phyloP scores from a whole-genome alignment of 2,797 vertebrate genomes.

The Mus spretus region DNA sequence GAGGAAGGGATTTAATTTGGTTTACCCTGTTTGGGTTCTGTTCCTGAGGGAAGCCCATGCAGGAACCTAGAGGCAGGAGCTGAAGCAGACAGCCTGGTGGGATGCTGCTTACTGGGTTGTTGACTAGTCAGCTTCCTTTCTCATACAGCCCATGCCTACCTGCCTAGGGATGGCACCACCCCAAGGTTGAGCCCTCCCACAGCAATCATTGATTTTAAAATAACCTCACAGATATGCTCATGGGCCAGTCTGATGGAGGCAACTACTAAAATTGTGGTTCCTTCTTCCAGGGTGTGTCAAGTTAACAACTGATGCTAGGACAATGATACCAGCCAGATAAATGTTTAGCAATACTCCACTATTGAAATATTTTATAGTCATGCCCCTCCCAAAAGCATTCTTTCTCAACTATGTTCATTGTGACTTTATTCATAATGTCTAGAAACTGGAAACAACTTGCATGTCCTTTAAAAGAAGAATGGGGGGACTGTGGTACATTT shows the following conservation, averaged over 20 bases:
- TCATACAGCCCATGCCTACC: neutral
- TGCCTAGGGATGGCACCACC: neutral
- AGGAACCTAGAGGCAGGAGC: neutral
- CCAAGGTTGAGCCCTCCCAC: neutral
- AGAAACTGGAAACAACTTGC: neutral
- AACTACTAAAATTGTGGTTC: neutral
- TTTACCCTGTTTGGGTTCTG: neutral
- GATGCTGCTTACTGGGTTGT: neutral
- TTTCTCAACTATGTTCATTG: neutral
- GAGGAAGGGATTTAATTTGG: neutral
- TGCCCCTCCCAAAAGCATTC: neutral
- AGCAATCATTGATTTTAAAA: neutral
- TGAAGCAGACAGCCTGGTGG: neutral
- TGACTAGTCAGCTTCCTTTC: neutral
- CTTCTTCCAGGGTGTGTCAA: neutral
- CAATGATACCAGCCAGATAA: neutral
- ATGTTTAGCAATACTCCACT: neutral
- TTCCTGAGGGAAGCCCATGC: neutral
- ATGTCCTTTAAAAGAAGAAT: neutral
- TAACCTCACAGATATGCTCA: neutral
- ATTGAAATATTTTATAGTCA: neutral
- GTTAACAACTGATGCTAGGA: neutral
- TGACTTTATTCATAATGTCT: neutral
- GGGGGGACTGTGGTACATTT: neutral
- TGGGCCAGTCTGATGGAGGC: neutral